Conservation (phyloP, 2,113 vertebrate species). For the Baryphthengus martii region DNA sequence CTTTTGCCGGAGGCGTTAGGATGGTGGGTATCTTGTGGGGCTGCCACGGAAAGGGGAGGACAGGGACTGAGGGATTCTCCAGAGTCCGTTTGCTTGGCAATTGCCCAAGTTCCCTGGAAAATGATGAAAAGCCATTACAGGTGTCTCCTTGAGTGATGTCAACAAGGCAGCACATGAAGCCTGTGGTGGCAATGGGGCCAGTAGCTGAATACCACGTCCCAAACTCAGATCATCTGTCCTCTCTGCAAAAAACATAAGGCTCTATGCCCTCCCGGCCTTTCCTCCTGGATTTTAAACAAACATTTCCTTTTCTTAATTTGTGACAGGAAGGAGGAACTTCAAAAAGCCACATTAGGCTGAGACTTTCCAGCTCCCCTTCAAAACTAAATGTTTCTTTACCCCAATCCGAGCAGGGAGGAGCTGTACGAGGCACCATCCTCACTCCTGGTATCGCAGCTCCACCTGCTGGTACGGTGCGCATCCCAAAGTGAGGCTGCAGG, state of each 20-base stretch:
- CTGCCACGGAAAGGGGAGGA: not conserved
- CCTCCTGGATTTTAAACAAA: not conserved
- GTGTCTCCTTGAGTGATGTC: not conserved
- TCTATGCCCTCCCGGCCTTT: not conserved
- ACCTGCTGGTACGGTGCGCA: not conserved
- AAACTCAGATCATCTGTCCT: not conserved
- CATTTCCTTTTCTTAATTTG: not conserved
- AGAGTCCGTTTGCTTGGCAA: not conserved
- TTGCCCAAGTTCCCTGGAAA: not conserved
- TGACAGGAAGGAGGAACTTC: not conserved
- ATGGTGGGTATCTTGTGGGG: not conserved
- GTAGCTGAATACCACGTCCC: not conserved
- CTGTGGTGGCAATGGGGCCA: rapidly evolving
- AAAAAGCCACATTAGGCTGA: rapidly evolving
- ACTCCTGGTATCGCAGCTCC: constrained; percentile 31
- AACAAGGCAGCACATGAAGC: not conserved
- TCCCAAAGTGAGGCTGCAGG: not conserved
- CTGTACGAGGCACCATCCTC: rapidly evolving
- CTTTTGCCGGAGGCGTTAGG: not conserved
- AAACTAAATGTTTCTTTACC: rapidly evolving
- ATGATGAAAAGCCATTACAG: not conserved
- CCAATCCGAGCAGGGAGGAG: not conserved
- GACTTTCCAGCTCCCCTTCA: not conserved
- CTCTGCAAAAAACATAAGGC: not conserved
- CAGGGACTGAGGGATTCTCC: not conserved